A percentile compares a stretch with the other conserved stretches of the same genome.
phyloP scores from a whole-genome alignment of 2,113 vertebrate genomes.

The Edolisoma coerulescens region DNA sequence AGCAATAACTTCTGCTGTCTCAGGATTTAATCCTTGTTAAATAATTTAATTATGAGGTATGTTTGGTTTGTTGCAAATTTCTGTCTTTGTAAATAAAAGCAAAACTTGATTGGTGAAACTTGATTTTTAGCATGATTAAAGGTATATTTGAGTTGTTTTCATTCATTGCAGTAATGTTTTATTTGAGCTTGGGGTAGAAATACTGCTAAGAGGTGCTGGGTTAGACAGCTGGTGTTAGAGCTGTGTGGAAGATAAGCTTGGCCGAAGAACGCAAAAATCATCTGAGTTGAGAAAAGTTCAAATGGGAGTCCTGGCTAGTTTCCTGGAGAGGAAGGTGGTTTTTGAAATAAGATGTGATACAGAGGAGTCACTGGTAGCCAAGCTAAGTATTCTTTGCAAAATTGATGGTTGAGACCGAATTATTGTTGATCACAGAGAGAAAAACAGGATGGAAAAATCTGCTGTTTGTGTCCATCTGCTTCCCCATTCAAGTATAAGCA shows the following conservation, averaged over 20 bases:
- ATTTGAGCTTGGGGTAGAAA: background rate
- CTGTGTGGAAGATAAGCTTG: background rate
- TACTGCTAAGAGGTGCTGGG: background rate
- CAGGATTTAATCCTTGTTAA: slow-evolving; percentile 35
- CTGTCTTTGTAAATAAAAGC: slow-evolving; percentile 55
- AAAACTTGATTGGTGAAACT: background rate
- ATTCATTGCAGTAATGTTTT: background rate
- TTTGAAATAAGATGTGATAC: background rate
- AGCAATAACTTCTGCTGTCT: slow-evolving; percentile 25
- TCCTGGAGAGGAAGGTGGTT: background rate
- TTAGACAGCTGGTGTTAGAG: background rate
- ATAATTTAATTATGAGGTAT: background rate
- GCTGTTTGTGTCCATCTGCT: background rate
- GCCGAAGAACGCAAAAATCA: background rate
- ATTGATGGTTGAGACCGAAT: background rate
- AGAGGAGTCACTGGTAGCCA: background rate
- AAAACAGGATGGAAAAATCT: background rate
- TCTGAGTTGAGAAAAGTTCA: background rate
- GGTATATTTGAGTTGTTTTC: background rate
- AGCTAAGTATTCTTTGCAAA: background rate
- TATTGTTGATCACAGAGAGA: background rate
- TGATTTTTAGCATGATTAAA: slow-evolving; percentile 29
- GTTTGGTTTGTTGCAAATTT: slow-evolving; percentile 15
- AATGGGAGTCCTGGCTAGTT: background rate
- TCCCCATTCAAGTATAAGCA: background rate